Evolutionary conservation across 2,888 invertebrate genomes (phyloP), one percentile per base, ranked within the genome.

Genomic region (Uropetala carovei): DNA sequence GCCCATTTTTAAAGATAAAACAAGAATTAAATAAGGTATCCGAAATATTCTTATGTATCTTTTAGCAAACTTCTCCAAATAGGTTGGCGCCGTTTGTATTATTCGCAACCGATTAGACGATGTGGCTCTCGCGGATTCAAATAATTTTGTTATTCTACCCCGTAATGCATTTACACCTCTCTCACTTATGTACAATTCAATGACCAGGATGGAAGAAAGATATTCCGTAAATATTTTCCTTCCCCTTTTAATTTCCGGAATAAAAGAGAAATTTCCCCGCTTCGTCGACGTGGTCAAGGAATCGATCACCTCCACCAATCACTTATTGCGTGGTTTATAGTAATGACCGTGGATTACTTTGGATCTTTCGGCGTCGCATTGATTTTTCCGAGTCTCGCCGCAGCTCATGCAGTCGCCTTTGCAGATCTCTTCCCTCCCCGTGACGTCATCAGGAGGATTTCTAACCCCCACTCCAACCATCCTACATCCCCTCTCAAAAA

Each of bases 321-420:
- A n/a, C 68, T 11, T 60, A 30, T 22, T 75, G 64, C 43, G 60
- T 64, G 56, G 89, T 64, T 89, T 89, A 89, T 89, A 89, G 89
- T 68, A 89, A 89, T 89, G 89, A 89, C 64, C 68, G 64, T 43
- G 64, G 89, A 89, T 89, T 89, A 89, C 89, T 89, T 89, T 68
- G 89, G 89, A 89, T 89, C 89, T 89, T 89, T 43, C 64, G 59
- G 89, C 89, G 89, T 89, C 43, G 89, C 89, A 89, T 89, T 89
- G 89, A 89, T 89, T 89, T 89, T 89, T 89, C 89, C 89, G 43
- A 89, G 89, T 89, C 89, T 89, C 89, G 89, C 89, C 64, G 89
- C 89, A 56, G 64, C 64, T 68, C 89, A 68, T 89, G 89, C 89
- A 89, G 89, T 89, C 64, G 89, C 64, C 89, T 89, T 89, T 89